Base-by-base conservation (phyloP, 2,113 vertebrate species). In the Scopus umbretta region DNA sequence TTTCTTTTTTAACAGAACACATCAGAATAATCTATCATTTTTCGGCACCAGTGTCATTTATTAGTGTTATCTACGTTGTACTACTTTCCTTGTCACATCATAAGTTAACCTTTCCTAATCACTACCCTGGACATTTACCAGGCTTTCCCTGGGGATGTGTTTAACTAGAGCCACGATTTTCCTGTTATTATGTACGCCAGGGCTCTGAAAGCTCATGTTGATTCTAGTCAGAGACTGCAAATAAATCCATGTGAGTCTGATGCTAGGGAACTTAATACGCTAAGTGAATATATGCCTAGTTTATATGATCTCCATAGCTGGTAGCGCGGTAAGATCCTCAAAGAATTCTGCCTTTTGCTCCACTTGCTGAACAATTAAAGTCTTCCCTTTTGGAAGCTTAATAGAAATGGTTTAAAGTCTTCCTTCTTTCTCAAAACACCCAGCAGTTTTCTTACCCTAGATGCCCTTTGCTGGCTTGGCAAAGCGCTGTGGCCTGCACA, bases 41-140 rank as follows among this genome's bases (percentile, higher is more conserved):
- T 90, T 85, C 0, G 10, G 56, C 86, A 96, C 79, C 59, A 14
- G 58, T 82, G 89, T 47, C 74, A 94, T 96, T 96, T 96, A 95
- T 89, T 93, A 94, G 81, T 67, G 90, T 95, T 97, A 96, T 96
- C 96, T 96, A 91, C 93, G 87, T 95, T 95, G 91, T 97, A 96
- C 91, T 75, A 75, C 90, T 90, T 95, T 88, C 75, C 91, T 80
- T 95, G 92, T 94, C 95, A 97, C 94, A 95, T 95, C 94, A 92
- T 96, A 97, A 93, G 87, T 97, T 96, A 96, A 95, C 91, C 93
- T 97, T 88, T 93, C 89, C 92, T 97, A 96, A 97, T 96, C 90
- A 94, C 91, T 88, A 78, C 79, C 56, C 66, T 94, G 75, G 92
- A 98, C 88, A 92, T 97, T 97, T 87, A 96, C 78, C 97, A 97